Base-by-base conservation (phyloP, 2,797 vertebrate genomes). In the Pogonophryne albipinna region DNA sequence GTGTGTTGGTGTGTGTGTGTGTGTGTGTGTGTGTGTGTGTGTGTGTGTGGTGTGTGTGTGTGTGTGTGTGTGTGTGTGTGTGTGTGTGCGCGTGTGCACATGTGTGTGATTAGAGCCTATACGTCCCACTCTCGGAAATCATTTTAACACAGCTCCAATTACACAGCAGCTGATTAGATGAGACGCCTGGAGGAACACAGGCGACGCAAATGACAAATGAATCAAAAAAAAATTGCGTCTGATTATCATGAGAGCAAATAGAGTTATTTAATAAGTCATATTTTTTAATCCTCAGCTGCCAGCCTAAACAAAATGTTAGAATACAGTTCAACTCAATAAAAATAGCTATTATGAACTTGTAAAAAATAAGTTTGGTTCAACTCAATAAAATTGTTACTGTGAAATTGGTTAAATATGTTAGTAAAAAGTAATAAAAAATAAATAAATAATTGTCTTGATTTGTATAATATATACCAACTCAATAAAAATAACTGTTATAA, bases 121-220 rank as follows among this genome's bases (percentile, higher is more conserved):
- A 83, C 38, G 44, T 85, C 71, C 79, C 60, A 76, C 79, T 83
- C 74, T 72, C 83, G 76, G 82, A 83, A 84, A 90, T 86, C 82
- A 74, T 88, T 76, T 79, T 76, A 80, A 85, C 78, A 76, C 79
- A 78, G 83, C 68, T 90, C 74, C 81, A 87, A 83, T 89, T 88
- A 90, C 84, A 84, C 66, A 78, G 49, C 58, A 85, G 85, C 44
- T 80, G 82, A 89, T 90, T 79, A 80, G 74, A 86, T 76, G 59
- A 76, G 85, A 79, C 66, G 60, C 80, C 1, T 6, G 8, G 17
- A 79, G 50, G 71, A 83, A 79, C 56, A 71, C 62, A 69, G 42
- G 79, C 15, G 65, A 79, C 62, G 19, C 34, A 79, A 45, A 61
- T n/a, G 31, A 84, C 44, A 82, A 84, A 78, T 50, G 17, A 61